Base-by-base conservation (phyloP, 1,140 invertebrate species). In the Diprion similis region DNA sequence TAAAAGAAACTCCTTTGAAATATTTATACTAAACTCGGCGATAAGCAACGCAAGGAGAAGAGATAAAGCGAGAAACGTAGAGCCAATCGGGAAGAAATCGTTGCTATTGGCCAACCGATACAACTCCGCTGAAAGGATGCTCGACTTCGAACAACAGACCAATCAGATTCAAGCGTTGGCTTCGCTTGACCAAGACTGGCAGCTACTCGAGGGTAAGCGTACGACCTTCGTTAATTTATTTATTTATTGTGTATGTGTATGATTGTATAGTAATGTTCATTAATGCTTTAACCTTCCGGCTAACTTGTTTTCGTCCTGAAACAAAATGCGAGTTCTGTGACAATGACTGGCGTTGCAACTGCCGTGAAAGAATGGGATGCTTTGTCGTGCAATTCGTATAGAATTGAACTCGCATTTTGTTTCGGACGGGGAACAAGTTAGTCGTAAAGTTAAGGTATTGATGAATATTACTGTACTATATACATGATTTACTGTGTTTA, bases 131-230 rank as follows among this genome's bases (percentile, higher is more conserved):
- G 51, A 17, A 67, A 68, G 70, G 45, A 82, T 82, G 80, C 79
- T 83, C 75, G 81, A 84, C 77, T 83, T 82, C 70, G 83, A 84
- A 82, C 82, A 83, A 78, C 83, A 83, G 74, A 77, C 81, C 71
- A 83, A 83, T 81, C 83, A 83, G 75, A 77, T 78, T 66, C 80
- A 81, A 71, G 78, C 82, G 59, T 66, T 81, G 78, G 82, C 81
- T 72, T 83, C 81, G 69, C 80, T 81, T 70, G 76, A 83, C 73
- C 81, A 83, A 37, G 80, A 84, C 78, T 84, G 83, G 82, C 83
- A 84, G 78, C 80, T 84, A 80, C 81, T 84, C 76, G 81, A 82
- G 82, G 83, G 82, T 84, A 77, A 84, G 82, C 69, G 68, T 71
- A 82, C 77, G 81, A 82, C 82, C 78, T 83, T 83, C 76, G 77